Conservation (phyloP, 2,797 vertebrate genomes). For the Eulemur mongoz region DNA sequence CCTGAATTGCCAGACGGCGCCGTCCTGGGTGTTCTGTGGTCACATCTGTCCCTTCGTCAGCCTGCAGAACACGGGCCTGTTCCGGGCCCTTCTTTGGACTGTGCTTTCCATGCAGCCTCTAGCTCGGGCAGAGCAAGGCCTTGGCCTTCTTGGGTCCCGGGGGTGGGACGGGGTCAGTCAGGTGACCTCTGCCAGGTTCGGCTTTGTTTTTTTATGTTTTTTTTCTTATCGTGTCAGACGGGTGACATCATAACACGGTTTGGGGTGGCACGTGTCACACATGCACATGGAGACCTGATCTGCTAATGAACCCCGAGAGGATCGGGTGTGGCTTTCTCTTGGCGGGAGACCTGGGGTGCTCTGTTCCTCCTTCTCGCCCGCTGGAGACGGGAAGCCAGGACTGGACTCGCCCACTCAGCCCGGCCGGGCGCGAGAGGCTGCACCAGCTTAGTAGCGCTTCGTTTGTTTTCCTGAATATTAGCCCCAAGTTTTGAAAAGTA, state of each 20-base stretch:
- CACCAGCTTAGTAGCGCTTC: background rate
- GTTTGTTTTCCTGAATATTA: background rate
- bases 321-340: background rate
- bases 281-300: too few species aligned
- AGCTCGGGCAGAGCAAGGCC: fast-evolving
- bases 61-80: too few species aligned
- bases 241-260: too few species aligned
- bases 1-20: fast-evolving
- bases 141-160: background rate
- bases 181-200: background rate
- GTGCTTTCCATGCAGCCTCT: background rate
- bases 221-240: too few species aligned
- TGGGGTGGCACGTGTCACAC: too few species aligned
- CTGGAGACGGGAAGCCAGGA: too few species aligned
- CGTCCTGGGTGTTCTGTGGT: background rate
- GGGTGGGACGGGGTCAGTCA: background rate
- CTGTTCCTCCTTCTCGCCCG: background rate
- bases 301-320: too few species aligned
- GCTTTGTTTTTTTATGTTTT: background rate
- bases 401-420: background rate
- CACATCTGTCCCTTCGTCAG: background rate
- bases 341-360: background rate
- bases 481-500: background rate
- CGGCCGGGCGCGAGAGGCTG: fast-evolving
- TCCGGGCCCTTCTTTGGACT: background rate